Evolutionary conservation across 2,113 vertebrate species (phyloP).

Genomic region (Chloroceryle aenea): DNA sequence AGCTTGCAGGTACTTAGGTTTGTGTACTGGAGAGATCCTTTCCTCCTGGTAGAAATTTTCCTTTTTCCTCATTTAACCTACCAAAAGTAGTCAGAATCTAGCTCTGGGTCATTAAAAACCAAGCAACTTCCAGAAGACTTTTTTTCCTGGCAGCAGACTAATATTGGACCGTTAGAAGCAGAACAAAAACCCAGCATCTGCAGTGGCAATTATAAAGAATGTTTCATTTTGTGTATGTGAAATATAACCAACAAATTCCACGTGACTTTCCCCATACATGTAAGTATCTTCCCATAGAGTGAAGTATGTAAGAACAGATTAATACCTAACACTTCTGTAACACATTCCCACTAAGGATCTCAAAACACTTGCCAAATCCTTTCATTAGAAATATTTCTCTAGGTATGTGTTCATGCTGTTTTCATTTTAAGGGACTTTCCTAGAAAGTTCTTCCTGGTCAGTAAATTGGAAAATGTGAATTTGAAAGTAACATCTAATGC

Average conservation of each 20-base stretch:
- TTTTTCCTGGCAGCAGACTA: constrained; percentile 35
- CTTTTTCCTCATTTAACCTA: not conserved
- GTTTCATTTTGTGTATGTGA: not conserved
- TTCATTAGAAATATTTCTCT: not conserved
- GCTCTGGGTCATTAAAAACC: not conserved
- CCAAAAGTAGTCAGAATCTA: not conserved
- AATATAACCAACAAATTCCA: not conserved
- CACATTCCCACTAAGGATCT: not conserved
- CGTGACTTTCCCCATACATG: not conserved
- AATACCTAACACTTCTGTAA: not conserved
- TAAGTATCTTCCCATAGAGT: not conserved
- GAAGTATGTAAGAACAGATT: not conserved
- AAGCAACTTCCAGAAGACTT: constrained; percentile 8
- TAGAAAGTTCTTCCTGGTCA: not conserved
- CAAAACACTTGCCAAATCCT: not conserved
- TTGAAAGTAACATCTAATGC: not conserved
- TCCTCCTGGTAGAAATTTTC: not conserved
- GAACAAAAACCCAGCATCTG: not conserved
- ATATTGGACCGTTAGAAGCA: not conserved
- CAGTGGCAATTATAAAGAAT: not conserved
- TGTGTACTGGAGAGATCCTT: not conserved
- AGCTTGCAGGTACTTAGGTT: not conserved
- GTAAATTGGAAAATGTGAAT: not conserved
- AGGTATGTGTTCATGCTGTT: not conserved
- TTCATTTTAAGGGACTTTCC: not conserved